Evolutionary conservation across 2,888 invertebrate genomes (phyloP), one percentile per base, ranked within the genome.

Genomic region (Patella caerulea): DNA sequence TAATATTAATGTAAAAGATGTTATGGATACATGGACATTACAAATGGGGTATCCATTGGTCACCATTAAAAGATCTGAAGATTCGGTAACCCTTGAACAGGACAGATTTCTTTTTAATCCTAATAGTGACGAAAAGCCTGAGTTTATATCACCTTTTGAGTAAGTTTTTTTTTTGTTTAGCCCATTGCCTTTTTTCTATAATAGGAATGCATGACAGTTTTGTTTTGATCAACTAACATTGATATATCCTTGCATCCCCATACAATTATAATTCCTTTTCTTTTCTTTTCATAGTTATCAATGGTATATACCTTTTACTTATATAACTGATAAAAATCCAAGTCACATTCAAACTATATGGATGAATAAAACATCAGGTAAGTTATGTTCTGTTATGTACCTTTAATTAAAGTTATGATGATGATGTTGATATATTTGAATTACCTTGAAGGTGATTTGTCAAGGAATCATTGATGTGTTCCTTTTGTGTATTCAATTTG

Each of bases 1-100:
- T 2, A 73, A 71, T n/a, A 74, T 91, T 12, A 83, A 87, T 79
- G 87, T 90, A 9, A 81, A 81, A 52, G 77, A 80, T 12, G 75
- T 89, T 59, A 90, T 90, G 90, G 86, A 88, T 81, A 89, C 90
- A 0, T 90, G 90, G 90, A 90, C 88, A 7, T 81, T 83, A 59
- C 90, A 90, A 85, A 90, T 89, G 89, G 90, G 90, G 0, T 89
- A 86, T 77, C 90, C 90, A 1, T 83, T 90, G 9, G 83, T 90
- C 45, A 88, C 83, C 0, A 76, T 90, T 9, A 82, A 71, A 7
- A 93, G 77, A 54, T 74, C 79, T 3, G 82, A 81, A 9, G 82
- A 83, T 17, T 81, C 75, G 9, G 81, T 89, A 7, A 81, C 79
- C 2, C 78, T 84, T 19, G 82, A 82, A 17, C 90, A 90, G 80